Evolutionary conservation across 2,888 invertebrate species (phyloP), one percentile per base, ranked within the genome.

Genomic region (Zaprionus obscuricornis): DNA sequence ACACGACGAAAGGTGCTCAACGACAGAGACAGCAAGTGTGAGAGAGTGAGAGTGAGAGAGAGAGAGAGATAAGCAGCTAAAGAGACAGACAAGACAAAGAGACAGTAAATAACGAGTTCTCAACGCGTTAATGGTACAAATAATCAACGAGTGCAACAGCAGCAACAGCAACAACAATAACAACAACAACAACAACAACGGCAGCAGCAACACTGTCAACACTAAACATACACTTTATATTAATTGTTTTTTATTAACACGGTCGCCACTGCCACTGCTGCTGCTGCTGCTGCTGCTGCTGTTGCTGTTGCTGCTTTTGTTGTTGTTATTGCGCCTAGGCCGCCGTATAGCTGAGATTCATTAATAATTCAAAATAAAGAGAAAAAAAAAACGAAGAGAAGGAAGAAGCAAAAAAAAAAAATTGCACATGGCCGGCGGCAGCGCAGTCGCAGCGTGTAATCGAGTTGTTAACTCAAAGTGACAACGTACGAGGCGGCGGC

Each of bases 381-480:
- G n/a, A n/a, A n/a, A n/a, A n/a, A n/a, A n/a, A n/a, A n/a, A n/a
- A n/a, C n/a, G n/a, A n/a, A n/a, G n/a, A n/a, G n/a, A n/a, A n/a
- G n/a, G n/a, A n/a, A n/a, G n/a, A n/a, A n/a, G n/a, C n/a, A n/a
- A n/a, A n/a, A 60, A 14, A 14, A 42, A 63, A 55, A 78, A 82
- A 79, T 72, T 78, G 78, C 82, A 77, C 74, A 74, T 85, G 81
- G 78, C 83, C 76, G 76, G 76, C 83, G 73, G 79, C 78, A 69
- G 60, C 52, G 66, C 78, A 66, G 78, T 66, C 66, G 81, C 72
- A 55, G 64, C 74, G 69, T 85, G 84, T 87, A 87, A 87, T 86
- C 86, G 86, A 85, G 85, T 87, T 87, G 87, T 87, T 86, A 84
- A 77, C 71, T 82, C 83, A 72, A 75, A 74, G 74, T 84, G 85